Base-by-base conservation (phyloP, 2,888 invertebrate genomes). In the Ariolimax columbianus region DNA sequence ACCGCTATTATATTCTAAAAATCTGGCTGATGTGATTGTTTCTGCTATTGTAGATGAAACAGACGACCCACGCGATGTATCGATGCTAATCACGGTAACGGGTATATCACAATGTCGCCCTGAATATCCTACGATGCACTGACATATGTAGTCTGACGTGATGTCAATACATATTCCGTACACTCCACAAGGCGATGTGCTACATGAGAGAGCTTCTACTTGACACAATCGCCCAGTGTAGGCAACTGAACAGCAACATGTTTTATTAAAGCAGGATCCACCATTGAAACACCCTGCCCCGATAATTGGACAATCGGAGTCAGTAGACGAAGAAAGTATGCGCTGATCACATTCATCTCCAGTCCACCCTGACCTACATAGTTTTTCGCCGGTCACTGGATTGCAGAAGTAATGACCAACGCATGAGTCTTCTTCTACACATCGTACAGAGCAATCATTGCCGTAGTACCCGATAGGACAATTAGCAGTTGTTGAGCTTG, bases 101-200 rank as follows among this genome's bases (percentile, higher is more conserved):
- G 73, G 40, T 17, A 73, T 77, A 59, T 90, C 88, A 87, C 91
- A 91, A 55, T 85, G 75, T 3, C 26, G n/a, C 0, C 91, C 91
- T 9, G 87, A 85, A 82, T 86, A 90, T 17, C 87, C 87, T 51
- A 75, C 40, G 11, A 77, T 26, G 82, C 91, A 91, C 14, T 77
- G n/a, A 84, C 91, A 91, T 33, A 51, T 33, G 77, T 87, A 89
- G 30, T 86, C 87, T 23, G 75, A 80, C 40, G 77, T 80, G 23
- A 83, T 51, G 47, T 89, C 86, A 33, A 85, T 72, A 86, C 91
- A 91, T n/a, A 73, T 75, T n/a, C 90, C 90, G 55, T 87, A 84
- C 81, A 89, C 87, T 23, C 82, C 68, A 86, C 91, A 91, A 4
- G 84, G 86, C 11, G 86, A 86, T 2, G 55, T 75, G 40, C 40